Evolutionary conservation across 2,113 vertebrate species (phyloP).

Genomic region (Chelonoidis abingdonii): DNA sequence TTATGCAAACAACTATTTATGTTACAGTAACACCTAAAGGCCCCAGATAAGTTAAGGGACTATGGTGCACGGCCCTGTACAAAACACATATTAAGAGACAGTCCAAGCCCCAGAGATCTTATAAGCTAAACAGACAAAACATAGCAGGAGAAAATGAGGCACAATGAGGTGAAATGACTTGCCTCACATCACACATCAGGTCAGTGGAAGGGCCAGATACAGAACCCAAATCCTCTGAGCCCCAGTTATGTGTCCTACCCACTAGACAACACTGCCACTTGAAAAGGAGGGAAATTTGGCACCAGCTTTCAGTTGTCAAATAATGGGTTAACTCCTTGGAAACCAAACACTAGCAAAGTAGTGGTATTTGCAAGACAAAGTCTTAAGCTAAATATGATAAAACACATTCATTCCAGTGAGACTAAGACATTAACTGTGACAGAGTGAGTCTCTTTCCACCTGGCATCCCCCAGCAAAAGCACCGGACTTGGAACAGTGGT

Average conservation of each 20-base stretch:
- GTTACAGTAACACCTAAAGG: not conserved
- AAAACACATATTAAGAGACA: not conserved
- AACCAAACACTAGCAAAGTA: not conserved
- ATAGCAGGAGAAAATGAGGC: fast-evolving
- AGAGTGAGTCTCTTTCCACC: fast-evolving
- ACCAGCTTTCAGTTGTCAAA: not conserved
- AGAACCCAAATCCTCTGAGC: too few species aligned
- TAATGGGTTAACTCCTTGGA: not conserved
- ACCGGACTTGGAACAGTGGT: fast-evolving
- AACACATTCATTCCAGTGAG: not conserved
- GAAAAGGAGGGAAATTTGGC: not conserved
- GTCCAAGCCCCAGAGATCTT: not conserved
- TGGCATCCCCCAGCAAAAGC: fast-evolving
- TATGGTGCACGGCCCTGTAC: fast-evolving
- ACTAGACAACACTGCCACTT: not conserved
- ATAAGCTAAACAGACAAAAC: not conserved
- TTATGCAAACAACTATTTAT: not conserved
- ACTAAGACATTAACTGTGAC: not conserved
- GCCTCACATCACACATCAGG: fast-evolving
- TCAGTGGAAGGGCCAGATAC: not conserved
- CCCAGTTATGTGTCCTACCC: not conserved
- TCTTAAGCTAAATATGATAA: not conserved
- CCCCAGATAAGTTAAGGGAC: not conserved
- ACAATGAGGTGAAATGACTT: fast-evolving
- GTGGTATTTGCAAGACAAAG: not conserved